Evolutionary conservation across 2,888 invertebrate genomes (phyloP).

Genomic region (Drosophila quinaria): DNA sequence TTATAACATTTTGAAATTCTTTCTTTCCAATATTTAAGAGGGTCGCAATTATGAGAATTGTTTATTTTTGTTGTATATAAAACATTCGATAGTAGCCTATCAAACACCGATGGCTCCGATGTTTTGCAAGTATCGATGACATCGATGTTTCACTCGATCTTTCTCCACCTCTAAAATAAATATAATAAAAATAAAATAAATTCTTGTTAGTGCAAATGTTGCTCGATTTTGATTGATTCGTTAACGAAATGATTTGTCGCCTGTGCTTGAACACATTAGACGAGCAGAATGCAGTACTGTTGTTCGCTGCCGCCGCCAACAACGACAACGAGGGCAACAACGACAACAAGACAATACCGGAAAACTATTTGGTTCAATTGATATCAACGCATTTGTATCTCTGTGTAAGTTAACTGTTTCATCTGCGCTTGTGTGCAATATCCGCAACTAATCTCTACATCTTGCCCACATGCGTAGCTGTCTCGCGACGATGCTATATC

Average conservation of each 20-base stretch:
- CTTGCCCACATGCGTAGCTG: conserved; percentile 39
- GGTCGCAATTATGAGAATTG: too few relatives aligned
- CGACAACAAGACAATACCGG: conserved; percentile 59
- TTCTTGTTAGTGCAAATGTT: conserved; percentile 55
- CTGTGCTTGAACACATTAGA: conserved; percentile 69
- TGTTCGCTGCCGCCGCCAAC: conserved; percentile 45
- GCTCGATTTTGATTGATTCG: conserved; percentile 28
- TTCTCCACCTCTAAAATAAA: conserved; percentile 35
- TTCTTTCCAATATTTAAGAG: too few relatives aligned
- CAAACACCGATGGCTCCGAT: too few relatives aligned
- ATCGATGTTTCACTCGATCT: too few relatives aligned
- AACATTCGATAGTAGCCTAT: too few relatives aligned
- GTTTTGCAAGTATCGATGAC: too few relatives aligned
- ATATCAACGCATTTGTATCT: conserved; percentile 79
- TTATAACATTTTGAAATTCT: too few relatives aligned
- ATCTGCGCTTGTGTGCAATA: background rate
- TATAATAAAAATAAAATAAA: conserved; percentile 56
- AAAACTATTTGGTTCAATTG: conserved; percentile 74
- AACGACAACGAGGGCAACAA: conserved; percentile 9
- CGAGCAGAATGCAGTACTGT: conserved; percentile 67
- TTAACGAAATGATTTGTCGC: conserved; percentile 73
- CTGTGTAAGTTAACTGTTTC: conserved; percentile 62
- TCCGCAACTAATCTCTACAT: background rate
- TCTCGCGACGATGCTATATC: conserved; percentile 73
- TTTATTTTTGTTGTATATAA: too few relatives aligned